Base-by-base conservation (phyloP, 2,888 invertebrate genomes). In the Arenicola marina region DNA sequence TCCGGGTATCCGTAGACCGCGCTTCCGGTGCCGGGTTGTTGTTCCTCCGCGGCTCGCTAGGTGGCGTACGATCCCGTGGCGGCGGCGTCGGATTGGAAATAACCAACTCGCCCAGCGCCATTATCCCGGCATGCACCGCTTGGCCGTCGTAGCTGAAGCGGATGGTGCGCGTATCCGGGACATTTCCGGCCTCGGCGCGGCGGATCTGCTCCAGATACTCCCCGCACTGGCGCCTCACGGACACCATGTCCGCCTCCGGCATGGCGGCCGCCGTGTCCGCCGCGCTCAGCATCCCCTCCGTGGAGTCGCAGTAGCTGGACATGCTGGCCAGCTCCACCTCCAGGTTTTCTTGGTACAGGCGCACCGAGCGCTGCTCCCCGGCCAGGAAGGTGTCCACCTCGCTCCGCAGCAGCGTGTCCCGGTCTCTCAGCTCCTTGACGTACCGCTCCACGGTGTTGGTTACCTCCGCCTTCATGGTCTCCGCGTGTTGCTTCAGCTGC, bases 281-380 rank as follows among this genome's bases (percentile, higher is more conserved):
- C 48, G 28, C 44, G 26, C 61, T 56, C 4, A 67, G 51, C 32
- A 61, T 21, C 18, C 56, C 33, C 46, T 70, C 70, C 0, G 77
- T 75, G 2, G 78, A 76, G 84, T 97, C 96, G 86, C 96, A 96
- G 85, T 97, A 98, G 82, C 95, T 95, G 79, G 91, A 89, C 77
- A 98, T 94, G 85, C 97, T 98, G 73, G 91, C 89, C 80, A 96
- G 91, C 86, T 99, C 98, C 82, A 91, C 88, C 83, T 96, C 95
- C 75, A 98, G 86, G 85, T 94, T 95, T 83, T 94, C 94, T 85
- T 95, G 94, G 57, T 96, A 87, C 71, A 91, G 89, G 61, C 90
- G 90, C 66, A 96, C 86, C 76, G 91, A 72, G 33, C 93, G 88
- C 76, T 92, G 87, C 86, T 98, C 98, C 34, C 90, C 91, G 60